Base-by-base conservation (phyloP, 2,113 vertebrate species). In the Pardalotus punctatus region DNA sequence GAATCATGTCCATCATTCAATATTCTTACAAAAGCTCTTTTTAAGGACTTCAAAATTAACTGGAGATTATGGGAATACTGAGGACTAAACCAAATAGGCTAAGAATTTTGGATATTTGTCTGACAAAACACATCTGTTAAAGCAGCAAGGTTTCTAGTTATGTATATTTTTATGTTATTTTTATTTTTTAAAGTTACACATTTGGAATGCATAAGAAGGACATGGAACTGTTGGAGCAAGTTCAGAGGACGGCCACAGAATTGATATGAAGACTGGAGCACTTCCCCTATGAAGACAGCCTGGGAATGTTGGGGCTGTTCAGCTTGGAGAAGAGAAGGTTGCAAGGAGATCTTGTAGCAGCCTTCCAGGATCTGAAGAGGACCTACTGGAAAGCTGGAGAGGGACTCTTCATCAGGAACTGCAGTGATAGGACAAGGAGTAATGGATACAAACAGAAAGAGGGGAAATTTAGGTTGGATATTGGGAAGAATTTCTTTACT, bases 321-420 rank as follows among this genome's bases (percentile, higher is more conserved):
- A 42, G 42, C 19, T 27, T 60, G 38, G 28, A 74, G 23, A 73
- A 57, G 35, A 81, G 19, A 62, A 78, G 35, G 17, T 20, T 51
- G 24, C 11, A 21, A 40, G 28, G n/a, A 60, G 11, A 47, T 9
- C 45, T 53, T 28, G n/a, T 3, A 53, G 38, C 16, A 60, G 5
- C 14, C 9, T 60, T 53, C 45, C n/a, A 74, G 14, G 10, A 40
- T 35, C 45, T 54, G 53, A 40, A 40, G 45, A 17, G 15, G 21
- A 29, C 15, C 18, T 23, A 19, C 14, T 1, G 0, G 45, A 66
- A 81, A 67, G 12, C 9, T 0, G 0, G 35, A 82, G n/a, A 40
- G 40, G n/a, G 25, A 47, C 29, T 25, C 21, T 27, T 20, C 7
- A 11, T 35, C 17, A 61, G n/a, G n/a, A 61, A 14, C 6, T 48